A percentile compares a stretch with the other conserved stretches of the same genome.
Conservation (phyloP, 1,140 invertebrate genomes). For the Halyomorpha halys region DNA sequence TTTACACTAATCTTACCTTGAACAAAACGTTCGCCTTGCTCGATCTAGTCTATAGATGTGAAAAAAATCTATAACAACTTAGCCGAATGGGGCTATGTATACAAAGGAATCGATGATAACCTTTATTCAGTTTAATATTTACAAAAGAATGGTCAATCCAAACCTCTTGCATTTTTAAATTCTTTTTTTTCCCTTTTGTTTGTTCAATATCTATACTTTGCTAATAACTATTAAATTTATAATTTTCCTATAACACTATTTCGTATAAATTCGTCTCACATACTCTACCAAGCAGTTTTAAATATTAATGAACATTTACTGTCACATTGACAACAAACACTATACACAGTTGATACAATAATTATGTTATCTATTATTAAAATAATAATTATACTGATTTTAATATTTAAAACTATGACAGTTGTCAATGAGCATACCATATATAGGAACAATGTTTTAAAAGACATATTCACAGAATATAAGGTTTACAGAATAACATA, state of each 20-base stretch:
- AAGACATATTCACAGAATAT: background rate
- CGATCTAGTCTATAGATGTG: slow-evolving; percentile 15
- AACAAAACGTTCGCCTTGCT: slow-evolving; percentile 16
- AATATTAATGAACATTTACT: slow-evolving; percentile 24
- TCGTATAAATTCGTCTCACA: slow-evolving; percentile 21
- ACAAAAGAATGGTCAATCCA: slow-evolving; percentile 10
- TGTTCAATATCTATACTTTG: slow-evolving; percentile 20
- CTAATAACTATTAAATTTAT: slow-evolving; percentile 14
- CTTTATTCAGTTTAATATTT: slow-evolving; percentile 7
- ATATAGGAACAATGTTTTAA: slow-evolving; percentile 3
- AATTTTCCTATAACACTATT: slow-evolving; percentile 16
- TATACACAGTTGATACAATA: slow-evolving; percentile 5
- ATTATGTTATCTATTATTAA: background rate
- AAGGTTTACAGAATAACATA: background rate
- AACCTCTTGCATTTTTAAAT: slow-evolving; percentile 4
- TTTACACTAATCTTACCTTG: slow-evolving; percentile 15
- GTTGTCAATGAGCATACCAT: slow-evolving; percentile 16
- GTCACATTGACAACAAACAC: slow-evolving; percentile 23
- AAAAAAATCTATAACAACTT: slow-evolving; percentile 18
- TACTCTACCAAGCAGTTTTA: slow-evolving; percentile 20
- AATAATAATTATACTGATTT: slow-evolving; percentile 6
- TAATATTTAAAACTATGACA: slow-evolving; percentile 6
- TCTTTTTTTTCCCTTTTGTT: slow-evolving; percentile 11
- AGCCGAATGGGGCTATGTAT: slow-evolving; percentile 14
- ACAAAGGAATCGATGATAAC: slow-evolving; percentile 12